These are phyloP conservation scores for Xestobium rufovillosum DNA, from an alignment of 2,888 invertebrate genomes.

Conservation along the genomic window DNA sequence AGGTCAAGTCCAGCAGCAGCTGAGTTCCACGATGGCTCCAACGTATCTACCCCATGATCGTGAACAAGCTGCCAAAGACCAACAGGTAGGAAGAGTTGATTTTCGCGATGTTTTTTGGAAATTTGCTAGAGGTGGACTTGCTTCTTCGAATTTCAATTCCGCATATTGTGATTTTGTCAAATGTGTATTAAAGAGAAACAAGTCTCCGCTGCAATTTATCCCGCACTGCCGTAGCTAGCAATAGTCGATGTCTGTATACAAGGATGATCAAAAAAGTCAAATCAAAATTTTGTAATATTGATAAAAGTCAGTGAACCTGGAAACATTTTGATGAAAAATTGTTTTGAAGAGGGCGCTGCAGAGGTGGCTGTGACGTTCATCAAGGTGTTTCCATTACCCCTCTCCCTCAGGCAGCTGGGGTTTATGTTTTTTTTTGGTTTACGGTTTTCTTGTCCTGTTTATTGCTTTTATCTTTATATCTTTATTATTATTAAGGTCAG, in stretches of 20 bases:
- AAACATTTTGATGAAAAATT: conserved; percentile 45
- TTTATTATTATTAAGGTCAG: conserved; percentile 6
- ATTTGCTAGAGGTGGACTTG: neutral
- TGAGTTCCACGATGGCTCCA: conserved; percentile 75
- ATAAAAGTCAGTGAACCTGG: conserved; percentile 28
- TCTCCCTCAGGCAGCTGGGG: conserved; percentile 39
- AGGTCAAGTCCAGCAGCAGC: conserved; percentile 79
- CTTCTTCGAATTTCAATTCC: neutral
- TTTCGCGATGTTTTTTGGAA: neutral
- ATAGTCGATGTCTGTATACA: conserved; percentile 15
- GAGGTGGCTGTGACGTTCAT: conserved; percentile 43
- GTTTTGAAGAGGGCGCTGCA: conserved; percentile 28
- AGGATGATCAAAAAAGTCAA: conserved; percentile 13
- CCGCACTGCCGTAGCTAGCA: conserved; percentile 27
- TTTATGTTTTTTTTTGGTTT: conserved; percentile 38
- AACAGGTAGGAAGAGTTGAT: conserved; percentile 67
- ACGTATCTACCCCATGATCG: conserved; percentile 76
- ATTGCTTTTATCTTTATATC: conserved; percentile 10
- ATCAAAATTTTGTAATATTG: conserved; percentile 14
- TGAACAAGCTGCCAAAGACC: conserved; percentile 72
- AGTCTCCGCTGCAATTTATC: conserved; percentile 14
- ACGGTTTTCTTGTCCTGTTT: conserved; percentile 31
- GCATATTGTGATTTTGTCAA: neutral
- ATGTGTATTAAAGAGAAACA: conserved; percentile 1
- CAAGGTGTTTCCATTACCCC: conserved; percentile 48